Evolutionary conservation across 1,140 invertebrate genomes (phyloP).

Genomic region (Orius insidiosus): DNA sequence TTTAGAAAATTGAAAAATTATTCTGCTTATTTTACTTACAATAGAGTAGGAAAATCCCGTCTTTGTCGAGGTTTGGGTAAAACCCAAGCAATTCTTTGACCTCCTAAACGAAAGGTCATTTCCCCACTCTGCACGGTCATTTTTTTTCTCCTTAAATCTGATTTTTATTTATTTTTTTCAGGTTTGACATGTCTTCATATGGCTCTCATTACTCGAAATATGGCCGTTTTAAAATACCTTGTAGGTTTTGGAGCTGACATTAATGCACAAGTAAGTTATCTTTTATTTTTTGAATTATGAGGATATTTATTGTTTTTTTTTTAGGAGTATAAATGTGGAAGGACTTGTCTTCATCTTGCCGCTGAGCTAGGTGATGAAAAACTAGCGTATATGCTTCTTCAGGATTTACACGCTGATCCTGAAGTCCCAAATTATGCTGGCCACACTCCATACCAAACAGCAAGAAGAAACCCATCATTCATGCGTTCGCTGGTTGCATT

Average conservation of each 20-base stretch:
- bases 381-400: constrained; percentile 9
- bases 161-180: constrained; percentile 33
- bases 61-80: too few relatives aligned
- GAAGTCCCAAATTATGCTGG: constrained; percentile 16
- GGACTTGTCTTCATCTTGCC: constrained; percentile 16
- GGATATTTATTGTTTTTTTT: constrained; percentile 4
- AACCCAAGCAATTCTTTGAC: too few relatives aligned
- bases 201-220: constrained; percentile 49
- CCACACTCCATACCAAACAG: constrained; percentile 14
- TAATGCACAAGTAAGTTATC: constrained; percentile 46
- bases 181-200: constrained; percentile 72
- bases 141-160: too few relatives aligned
- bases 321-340: constrained; percentile 18
- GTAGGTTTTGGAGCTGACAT: constrained; percentile 61
- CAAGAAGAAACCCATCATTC: neutral
- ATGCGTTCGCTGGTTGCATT: neutral
- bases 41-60: too few relatives aligned
- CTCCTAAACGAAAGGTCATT: too few relatives aligned
- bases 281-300: neutral
- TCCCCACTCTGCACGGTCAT: too few relatives aligned
- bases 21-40: too few relatives aligned
- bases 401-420: constrained; percentile 8
- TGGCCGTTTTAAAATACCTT: constrained; percentile 53
- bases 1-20: too few relatives aligned
- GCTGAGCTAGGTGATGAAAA: constrained; percentile 12